Conservation (phyloP, 2,888 invertebrate species). For the Tubiluchus corallicola region DNA sequence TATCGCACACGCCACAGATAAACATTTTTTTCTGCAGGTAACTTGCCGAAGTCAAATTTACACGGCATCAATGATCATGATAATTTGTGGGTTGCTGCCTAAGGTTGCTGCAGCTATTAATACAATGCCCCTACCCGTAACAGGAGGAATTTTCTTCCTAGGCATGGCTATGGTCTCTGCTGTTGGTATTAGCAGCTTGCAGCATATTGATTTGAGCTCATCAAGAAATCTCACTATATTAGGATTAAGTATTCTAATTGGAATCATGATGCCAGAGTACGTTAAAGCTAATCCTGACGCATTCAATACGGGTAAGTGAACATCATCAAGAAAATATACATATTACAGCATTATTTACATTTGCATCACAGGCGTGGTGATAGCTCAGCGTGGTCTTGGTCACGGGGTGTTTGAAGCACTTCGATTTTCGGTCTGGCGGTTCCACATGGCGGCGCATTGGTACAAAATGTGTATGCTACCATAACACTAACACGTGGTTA, state of each 20-base stretch:
- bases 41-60: not conserved
- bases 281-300: not conserved
- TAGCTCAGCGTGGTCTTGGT: no score
- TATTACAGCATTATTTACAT: no score
- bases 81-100: not conserved
- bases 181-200: conserved; percentile 1
- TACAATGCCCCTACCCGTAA: not conserved
- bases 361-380: no score
- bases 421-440: no score
- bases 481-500: no score
- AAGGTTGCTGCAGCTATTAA: not conserved
- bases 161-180: not conserved
- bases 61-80: conserved; percentile 1
- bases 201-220: not conserved
- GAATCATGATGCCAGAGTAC: not conserved
- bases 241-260: not conserved
- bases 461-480: no score
- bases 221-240: not conserved
- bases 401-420: no score
- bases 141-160: not conserved
- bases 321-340: no score
- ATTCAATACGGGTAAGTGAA: not conserved
- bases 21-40: no score
- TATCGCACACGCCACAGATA: no score
- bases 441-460: no score